Conservation (phyloP, 2,888 invertebrate species). For the Lottia scabra region DNA sequence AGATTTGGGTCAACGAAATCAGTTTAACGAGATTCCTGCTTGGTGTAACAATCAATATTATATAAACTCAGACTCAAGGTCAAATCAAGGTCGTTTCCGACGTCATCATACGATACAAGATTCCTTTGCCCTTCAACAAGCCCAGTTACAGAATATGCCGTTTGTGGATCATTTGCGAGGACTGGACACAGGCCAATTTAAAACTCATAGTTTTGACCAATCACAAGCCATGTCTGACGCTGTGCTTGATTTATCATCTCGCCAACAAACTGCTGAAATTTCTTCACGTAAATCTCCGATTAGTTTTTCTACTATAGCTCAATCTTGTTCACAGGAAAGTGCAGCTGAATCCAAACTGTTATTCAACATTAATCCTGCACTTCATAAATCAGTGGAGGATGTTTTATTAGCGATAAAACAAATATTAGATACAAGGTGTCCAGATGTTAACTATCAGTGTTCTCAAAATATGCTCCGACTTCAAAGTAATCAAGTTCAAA, state of each 20-base stretch:
- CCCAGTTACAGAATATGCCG: conserved; percentile 12
- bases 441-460: conserved; percentile 54
- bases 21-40: neutral
- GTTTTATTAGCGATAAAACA: conserved; percentile 54
- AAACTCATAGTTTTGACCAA: conserved; percentile 15
- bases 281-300: neutral
- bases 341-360: conserved; percentile 4
- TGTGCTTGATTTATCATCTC: conserved; percentile 10
- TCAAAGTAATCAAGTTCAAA: conserved; percentile 51
- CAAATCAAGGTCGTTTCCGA: conserved; percentile 20
- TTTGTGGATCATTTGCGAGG: conserved; percentile 1
- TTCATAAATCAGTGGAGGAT: conserved; percentile 53
- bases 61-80: conserved; percentile 15
- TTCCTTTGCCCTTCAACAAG: conserved; percentile 17
- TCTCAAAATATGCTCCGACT: conserved; percentile 54
- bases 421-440: conserved; percentile 50
- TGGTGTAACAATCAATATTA: conserved; percentile 19
- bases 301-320: conserved; percentile 18
- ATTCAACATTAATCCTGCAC: conserved; percentile 18
- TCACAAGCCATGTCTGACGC: conserved; percentile 8
- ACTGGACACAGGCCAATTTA: neutral
- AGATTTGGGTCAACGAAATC: neutral
- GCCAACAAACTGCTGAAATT: neutral
- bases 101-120: conserved; percentile 25
- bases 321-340: conserved; percentile 7